Evolutionary conservation across 2,113 vertebrate genomes (phyloP).

Genomic region (Apus apus): DNA sequence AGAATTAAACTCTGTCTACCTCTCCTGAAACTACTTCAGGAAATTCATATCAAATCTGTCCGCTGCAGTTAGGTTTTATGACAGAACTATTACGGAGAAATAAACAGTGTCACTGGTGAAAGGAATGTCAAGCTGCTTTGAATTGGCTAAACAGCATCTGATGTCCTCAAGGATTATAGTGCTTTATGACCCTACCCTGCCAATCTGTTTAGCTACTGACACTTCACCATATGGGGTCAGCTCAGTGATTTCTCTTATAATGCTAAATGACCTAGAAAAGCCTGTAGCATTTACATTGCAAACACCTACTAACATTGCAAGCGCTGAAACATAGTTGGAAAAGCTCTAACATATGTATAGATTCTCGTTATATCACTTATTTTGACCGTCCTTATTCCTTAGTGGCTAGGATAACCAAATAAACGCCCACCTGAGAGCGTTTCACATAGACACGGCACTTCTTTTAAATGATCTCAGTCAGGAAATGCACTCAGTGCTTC

Average conservation of each 20-base stretch:
- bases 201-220: slow-evolving; percentile 75
- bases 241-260: slow-evolving; percentile 65
- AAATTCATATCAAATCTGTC: slow-evolving; percentile 62
- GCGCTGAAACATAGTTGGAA: slow-evolving; percentile 27
- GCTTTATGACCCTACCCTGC: slow-evolving; percentile 66
- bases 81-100: slow-evolving; percentile 63
- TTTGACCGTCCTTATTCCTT: background rate
- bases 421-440: background rate
- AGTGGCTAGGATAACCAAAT: background rate
- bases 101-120: slow-evolving; percentile 69
- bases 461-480: background rate
- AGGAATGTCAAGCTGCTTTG: slow-evolving; percentile 69
- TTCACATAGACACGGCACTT: background rate
- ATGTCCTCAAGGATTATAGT: slow-evolving; percentile 72
- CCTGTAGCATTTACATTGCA: slow-evolving; percentile 53
- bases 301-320: slow-evolving; percentile 15
- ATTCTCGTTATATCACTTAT: background rate
- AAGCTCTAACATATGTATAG: background rate
- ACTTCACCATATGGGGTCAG: slow-evolving; percentile 72
- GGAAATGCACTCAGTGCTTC: background rate
- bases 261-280: slow-evolving; percentile 75
- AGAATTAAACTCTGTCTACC: slow-evolving; percentile 54
- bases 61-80: slow-evolving; percentile 57
- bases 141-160: slow-evolving; percentile 69
- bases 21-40: slow-evolving; percentile 39